phyloP scores from a whole-genome alignment of 2,113 vertebrate genomes.

The Aegithalos caudatus region DNA sequence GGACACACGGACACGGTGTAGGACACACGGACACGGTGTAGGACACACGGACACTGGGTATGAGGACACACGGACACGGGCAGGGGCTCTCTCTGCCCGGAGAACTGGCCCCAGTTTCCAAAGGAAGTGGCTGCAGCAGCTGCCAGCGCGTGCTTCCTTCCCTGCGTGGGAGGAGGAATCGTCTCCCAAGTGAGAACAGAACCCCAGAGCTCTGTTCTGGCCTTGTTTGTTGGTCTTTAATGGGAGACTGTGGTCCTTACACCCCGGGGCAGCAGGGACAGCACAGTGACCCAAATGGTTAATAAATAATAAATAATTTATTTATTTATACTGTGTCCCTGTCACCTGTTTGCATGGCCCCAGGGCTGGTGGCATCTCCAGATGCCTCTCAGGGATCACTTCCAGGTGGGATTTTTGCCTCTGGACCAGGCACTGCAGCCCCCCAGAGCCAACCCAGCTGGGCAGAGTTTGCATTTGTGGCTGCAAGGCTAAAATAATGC shows the following conservation, averaged over 20 bases:
- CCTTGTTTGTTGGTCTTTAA: neutral
- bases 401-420: neutral
- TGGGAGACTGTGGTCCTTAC: neutral
- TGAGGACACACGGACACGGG: neutral
- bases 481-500: neutral
- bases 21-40: neutral
- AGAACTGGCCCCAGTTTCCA: slow-evolving; percentile 32
- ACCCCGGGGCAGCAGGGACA: neutral
- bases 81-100: neutral
- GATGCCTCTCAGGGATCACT: neutral
- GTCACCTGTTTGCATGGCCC: fast-evolving
- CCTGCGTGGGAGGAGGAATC: slow-evolving; percentile 75
- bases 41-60: no score
- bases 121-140: slow-evolving; percentile 77
- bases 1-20: neutral
- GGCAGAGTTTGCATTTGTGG: neutral
- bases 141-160: slow-evolving; percentile 75
- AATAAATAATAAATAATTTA: no score
- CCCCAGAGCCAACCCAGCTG: neutral
- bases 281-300: neutral
- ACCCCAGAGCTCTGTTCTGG: neutral
- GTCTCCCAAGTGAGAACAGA: slow-evolving; percentile 59
- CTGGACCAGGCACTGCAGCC: neutral
- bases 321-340: no score
- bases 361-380: neutral